Conservation (phyloP, 2,113 vertebrate species). For the Suricata suricatta region DNA sequence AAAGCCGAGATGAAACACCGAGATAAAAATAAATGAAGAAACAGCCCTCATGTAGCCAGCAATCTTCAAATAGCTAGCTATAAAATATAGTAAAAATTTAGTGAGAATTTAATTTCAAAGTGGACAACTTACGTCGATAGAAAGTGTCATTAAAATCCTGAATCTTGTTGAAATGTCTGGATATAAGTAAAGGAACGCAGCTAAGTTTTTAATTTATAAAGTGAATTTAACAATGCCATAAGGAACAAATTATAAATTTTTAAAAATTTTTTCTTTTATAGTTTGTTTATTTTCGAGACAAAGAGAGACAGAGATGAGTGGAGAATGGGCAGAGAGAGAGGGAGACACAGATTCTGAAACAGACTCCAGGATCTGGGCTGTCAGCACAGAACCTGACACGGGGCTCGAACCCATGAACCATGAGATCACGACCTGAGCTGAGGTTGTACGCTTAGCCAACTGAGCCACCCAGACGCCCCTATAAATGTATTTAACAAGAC, state of each 20-base stretch:
- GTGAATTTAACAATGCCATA: not conserved
- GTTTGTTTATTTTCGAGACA: too few relatives aligned
- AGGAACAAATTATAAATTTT: not conserved
- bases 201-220: constrained; percentile 29
- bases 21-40: not conserved
- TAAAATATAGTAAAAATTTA: not conserved
- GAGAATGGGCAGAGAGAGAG: too few relatives aligned
- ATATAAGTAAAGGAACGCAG: constrained; percentile 82
- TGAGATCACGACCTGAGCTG: too few relatives aligned
- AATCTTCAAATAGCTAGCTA: not conserved
- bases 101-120: not conserved
- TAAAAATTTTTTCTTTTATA: too few relatives aligned
- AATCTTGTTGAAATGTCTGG: constrained; percentile 97
- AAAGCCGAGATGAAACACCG: not conserved
- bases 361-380: too few relatives aligned
- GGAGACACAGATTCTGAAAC: too few relatives aligned
- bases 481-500: constrained; percentile 21
- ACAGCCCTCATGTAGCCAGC: not conserved
- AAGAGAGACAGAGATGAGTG: too few relatives aligned
- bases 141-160: constrained; percentile 97
- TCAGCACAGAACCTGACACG: too few relatives aligned
- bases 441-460: too few relatives aligned
- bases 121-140: constrained; percentile 92
- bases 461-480: too few relatives aligned
- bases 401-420: too few relatives aligned